Base-by-base conservation (phyloP, 2,797 vertebrate species). In the Enteromius argenteus region DNA sequence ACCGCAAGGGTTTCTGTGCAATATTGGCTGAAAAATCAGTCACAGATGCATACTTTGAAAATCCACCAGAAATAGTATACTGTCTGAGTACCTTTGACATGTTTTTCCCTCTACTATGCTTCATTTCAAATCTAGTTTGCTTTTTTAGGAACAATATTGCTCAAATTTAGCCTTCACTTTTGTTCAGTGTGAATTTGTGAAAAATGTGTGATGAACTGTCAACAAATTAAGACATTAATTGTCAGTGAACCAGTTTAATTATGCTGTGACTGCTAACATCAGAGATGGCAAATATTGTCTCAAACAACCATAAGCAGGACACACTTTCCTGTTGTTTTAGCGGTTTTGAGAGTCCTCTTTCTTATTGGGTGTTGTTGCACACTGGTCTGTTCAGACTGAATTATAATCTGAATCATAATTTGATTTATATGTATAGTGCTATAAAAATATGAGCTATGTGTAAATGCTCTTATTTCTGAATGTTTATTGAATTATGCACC, bases 351-450 rank as follows among this genome's bases (percentile, higher is more conserved):
- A 66, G 19, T 51, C 42, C 39, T 51, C 30, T 67, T 67, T 19
- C 5, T 35, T 21, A 19, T 46, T 32, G 23, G 46, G 49, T 32
- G 7, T 7, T 75, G 39, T 30, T 74, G 23, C 56, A 64, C 77
- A 56, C 42, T 37, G 23, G 30, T 35, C 17, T 19, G 37, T 1
- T 58, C n/a, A 13, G 53, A 46, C 71, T 27, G 53, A 42, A 42
- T 42, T 2, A 2, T 2, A 10, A 69, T 83, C 76, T 30, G 19
- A 53, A 80, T 82, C 46, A 89, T 89, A 89, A 92, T 89, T 83
- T 89, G 80, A 85, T 92, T 93, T 42, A 42, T 9, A 42, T 42
- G 39, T 42, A 10, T 1, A 9, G 21, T 56, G 9, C 8, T 56
- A 56, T 19, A 56, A 58, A 56, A 11, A 17, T 21, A n/a, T 51